Base-by-base conservation (phyloP, 1,140 invertebrate species). In the Odontomachus brunneus region DNA sequence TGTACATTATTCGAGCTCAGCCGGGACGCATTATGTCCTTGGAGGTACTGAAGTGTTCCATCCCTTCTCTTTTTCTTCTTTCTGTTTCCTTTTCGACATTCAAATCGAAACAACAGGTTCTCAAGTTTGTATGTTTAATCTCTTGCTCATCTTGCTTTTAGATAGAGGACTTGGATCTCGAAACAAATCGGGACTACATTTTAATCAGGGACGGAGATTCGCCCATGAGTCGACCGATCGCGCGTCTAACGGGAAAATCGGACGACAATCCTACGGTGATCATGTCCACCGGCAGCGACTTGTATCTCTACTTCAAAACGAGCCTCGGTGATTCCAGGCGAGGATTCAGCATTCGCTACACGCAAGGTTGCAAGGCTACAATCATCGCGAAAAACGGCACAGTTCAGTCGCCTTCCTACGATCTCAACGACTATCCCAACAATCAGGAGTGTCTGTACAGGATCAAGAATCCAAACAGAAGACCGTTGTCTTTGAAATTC, bases 221-320 rank as follows among this genome's bases (percentile, higher is more conserved):
- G 0, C 97, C 98, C 17, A 98, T 97, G 91, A 97, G 97, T 90
- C 96, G 96, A 84, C 95, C 97, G 33, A 96, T 99, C 53, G 97
- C 97, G 7, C 95, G 96, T 90, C 92, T 99, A 38, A 98, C 97
- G 2, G 98, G 98, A 62, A 95, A 95, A 76, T 94, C 95, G 0
- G 95, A 96, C 80, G 96, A 97, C 80, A 98, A 98, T 91, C 96
- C 97, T 81, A 96, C 96, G 84, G 97, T 98, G 15, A 96, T 99
- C 29, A 97, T 99, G 93, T 99, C 98, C 0, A 99, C 98, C 0
- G 96, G 97, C 29, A 98, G 96, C 91, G 96, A 97, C 87, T 91
- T 99, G 3, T 99, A 99, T 92, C 92, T 99, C 67, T 99, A 99
- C 91, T 97, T 99, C 91, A 97, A 98, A 92, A 98, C 98, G 0